Evolutionary conservation across 1,140 invertebrate species (phyloP).

Genomic region (Calycopis cecrops): DNA sequence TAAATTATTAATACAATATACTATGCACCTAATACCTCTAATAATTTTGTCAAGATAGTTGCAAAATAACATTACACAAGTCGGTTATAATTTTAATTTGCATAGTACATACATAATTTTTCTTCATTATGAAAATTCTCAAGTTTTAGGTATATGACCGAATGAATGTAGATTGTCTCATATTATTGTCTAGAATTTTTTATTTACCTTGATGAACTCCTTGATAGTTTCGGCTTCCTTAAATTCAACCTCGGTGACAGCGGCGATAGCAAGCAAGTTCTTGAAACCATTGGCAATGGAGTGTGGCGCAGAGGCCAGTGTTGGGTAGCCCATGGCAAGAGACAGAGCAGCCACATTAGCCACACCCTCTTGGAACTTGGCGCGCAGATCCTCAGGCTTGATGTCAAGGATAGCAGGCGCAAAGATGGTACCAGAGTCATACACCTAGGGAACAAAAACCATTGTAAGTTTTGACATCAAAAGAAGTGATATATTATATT

Average conservation of each 20-base stretch:
- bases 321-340: slow-evolving; percentile 96
- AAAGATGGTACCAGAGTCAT: slow-evolving; percentile 98
- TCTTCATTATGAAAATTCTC: no score
- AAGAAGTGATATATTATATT: not conserved
- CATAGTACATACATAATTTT: no score
- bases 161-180: no score
- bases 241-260: slow-evolving; percentile 96
- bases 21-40: no score
- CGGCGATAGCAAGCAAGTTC: slow-evolving; percentile 96
- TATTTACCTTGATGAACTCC: slow-evolving; percentile 86
- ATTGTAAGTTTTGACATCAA: slow-evolving; percentile 6
- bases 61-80: no score
- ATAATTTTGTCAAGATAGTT: no score
- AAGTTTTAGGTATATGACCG: no score
- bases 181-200: no score
- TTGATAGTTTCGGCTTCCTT: slow-evolving; percentile 95
- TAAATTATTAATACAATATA: no score
- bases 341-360: slow-evolving; percentile 96
- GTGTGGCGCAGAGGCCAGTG: slow-evolving; percentile 96
- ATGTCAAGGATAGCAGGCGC: slow-evolving; percentile 98
- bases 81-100: no score
- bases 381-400: slow-evolving; percentile 95
- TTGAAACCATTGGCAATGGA: slow-evolving; percentile 98
- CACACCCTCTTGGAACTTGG: slow-evolving; percentile 94
- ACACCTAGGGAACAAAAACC: slow-evolving; percentile 78